Base-by-base conservation (phyloP, 2,113 vertebrate species). In the Dinomys branickii region DNA sequence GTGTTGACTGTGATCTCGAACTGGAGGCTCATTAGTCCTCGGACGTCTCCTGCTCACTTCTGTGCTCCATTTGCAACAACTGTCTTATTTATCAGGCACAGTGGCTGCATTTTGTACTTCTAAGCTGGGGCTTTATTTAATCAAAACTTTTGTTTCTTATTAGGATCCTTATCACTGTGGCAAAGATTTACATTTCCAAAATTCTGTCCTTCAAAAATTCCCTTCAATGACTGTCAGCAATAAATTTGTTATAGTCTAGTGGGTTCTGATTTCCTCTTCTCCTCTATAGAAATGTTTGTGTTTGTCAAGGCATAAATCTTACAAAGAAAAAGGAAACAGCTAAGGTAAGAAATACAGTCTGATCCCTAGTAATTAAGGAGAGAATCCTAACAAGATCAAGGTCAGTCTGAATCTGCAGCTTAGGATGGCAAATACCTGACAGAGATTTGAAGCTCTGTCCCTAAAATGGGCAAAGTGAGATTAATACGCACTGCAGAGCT, bases 121-220 rank as follows among this genome's bases (percentile, higher is more conserved):
- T 83, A 87, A 73, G 9, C 22, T 90, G 33, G 71, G 67, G 95
- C 41, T 95, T 52, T 50, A 80, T 97, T 97, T 95, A 98, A 97
- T 95, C 58, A 86, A 88, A 73, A 24, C 10, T 7, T 26, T 82
- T 95, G 67, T 96, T 78, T 33, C 67, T 95, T 61, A 65, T 85
- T 91, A 93, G 93, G 44, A 67, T 26, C 33, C 41, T 22, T 58
- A 47, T n/a, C 24, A 58, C 28, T 47, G 30, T 89, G 69, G 14
- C 94, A 63, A 58, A 96, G 44, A 47, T 67, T 93, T 63, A 14
- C 78, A 59, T 82, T 93, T 87, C 33, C 30, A 33, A 78, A 92
- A 83, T 89, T 75, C 26, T 59, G 12, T 93, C 73, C 12, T 89
- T 89, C 26, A 91, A 91, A 81, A 81, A 90, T n/a, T 13, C 9